A percentile compares a stretch with the other conserved stretches of the same genome.
phyloP scores from a whole-genome alignment of 2,888 invertebrate species.

The Tyria jacobaeae region DNA sequence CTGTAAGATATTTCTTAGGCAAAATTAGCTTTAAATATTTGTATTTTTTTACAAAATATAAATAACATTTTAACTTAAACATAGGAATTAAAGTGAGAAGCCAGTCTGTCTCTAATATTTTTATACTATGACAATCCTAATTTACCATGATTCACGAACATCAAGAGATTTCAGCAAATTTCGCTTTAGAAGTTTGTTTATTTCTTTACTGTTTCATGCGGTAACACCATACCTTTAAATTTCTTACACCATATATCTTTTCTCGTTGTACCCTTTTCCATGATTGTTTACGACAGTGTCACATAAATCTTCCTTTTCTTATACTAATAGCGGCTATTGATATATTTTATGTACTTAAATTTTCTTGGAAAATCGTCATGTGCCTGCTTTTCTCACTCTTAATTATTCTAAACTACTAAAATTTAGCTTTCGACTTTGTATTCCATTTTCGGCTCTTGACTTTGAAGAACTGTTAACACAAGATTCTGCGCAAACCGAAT shows the following conservation, averaged over 20 bases:
- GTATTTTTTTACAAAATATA: constrained; percentile 3
- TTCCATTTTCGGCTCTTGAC: constrained; percentile 36
- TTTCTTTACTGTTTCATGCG: constrained; percentile 36
- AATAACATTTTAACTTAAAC: no score
- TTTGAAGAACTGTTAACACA: constrained; percentile 30
- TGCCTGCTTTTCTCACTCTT: constrained; percentile 5
- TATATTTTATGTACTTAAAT: constrained; percentile 24
- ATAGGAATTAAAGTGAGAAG: no score
- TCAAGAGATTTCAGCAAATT: constrained; percentile 38
- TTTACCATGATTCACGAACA: constrained; percentile 29
- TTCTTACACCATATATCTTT: constrained; percentile 42
- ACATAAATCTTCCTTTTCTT: constrained; percentile 39
- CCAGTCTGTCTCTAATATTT: no score
- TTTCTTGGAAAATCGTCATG: constrained; percentile 25
- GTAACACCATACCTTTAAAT: constrained; percentile 39
- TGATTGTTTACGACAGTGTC: constrained; percentile 41
- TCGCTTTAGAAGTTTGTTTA: constrained; percentile 35
- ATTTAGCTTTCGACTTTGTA: constrained; percentile 21
- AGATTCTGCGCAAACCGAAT: constrained; percentile 5
- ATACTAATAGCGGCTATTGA: constrained; percentile 28
- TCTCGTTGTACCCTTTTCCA: constrained; percentile 38
- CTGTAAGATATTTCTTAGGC: no score
- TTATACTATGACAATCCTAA: constrained; percentile 19
- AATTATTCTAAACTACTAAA: constrained; percentile 16
- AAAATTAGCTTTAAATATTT: no score